Evolutionary conservation across 2,888 invertebrate genomes (phyloP).

Genomic region (Noctua fimbriata): DNA sequence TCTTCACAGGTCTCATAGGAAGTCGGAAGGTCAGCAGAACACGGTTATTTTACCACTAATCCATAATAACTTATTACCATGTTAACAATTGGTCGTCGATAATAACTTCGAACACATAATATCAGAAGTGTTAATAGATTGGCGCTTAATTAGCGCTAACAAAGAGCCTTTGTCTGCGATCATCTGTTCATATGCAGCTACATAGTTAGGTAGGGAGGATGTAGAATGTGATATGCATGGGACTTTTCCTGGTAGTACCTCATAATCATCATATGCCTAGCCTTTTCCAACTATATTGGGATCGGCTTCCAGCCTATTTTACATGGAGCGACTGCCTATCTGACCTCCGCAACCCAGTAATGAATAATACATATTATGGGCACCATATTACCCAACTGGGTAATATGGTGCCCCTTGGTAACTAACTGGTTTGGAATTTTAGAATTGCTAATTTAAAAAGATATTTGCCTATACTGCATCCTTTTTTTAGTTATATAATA

Average conservation of each 20-base stretch:
- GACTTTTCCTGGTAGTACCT: neutral
- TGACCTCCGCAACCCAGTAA: too few relatives aligned
- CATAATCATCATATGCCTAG: neutral
- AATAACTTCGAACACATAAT: conserved; percentile 7
- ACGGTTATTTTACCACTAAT: neutral
- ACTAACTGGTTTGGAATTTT: too few relatives aligned
- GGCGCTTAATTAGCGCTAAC: conserved; percentile 44
- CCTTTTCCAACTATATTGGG: neutral
- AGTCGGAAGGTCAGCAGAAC: neutral
- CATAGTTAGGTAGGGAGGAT: neutral
- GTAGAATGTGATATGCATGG: neutral
- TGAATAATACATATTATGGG: too few relatives aligned
- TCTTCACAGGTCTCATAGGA: neutral
- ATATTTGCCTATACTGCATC: too few relatives aligned
- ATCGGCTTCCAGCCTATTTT: neutral
- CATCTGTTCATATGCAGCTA: conserved; percentile 1
- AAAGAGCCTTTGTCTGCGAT: conserved; percentile 43
- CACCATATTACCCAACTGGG: too few relatives aligned
- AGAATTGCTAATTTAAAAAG: too few relatives aligned
- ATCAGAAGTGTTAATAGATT: conserved; percentile 30
- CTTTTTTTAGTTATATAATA: too few relatives aligned
- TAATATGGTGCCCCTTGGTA: too few relatives aligned
- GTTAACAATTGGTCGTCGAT: neutral
- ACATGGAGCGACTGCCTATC: too few relatives aligned
- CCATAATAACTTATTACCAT: neutral